Evolutionary conservation across 2,797 vertebrate genomes (phyloP).

Genomic region (Tarsius wallacei): DNA sequence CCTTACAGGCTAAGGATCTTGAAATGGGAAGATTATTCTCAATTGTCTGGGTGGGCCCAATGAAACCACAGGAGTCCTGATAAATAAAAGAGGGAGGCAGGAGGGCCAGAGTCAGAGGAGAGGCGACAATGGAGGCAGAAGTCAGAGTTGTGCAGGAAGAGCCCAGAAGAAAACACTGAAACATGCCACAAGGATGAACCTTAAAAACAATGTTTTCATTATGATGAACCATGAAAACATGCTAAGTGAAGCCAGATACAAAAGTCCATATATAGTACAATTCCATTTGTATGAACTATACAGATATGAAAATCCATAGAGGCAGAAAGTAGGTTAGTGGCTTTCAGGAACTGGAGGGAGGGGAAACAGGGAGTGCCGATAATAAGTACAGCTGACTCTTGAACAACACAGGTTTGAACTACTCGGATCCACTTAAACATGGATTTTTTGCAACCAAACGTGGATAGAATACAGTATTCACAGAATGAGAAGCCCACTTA

Average conservation of each 20-base stretch:
- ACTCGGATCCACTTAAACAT: not conserved
- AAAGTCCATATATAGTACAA: not conserved
- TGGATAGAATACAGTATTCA: not conserved
- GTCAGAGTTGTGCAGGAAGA: not conserved
- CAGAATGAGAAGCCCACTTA: not conserved
- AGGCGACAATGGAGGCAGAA: not conserved
- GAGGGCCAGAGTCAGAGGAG: not conserved
- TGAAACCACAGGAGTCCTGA: no score
- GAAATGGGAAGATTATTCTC: not conserved
- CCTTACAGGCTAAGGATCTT: not conserved
- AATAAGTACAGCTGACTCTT: not conserved
- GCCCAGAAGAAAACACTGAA: not conserved
- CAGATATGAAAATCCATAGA: not conserved
- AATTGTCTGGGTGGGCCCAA: not conserved
- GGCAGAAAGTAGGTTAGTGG: not conserved
- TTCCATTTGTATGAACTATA: not conserved
- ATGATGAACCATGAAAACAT: not conserved
- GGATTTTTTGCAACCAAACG: not conserved
- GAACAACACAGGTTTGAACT: not conserved
- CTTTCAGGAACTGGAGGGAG: not conserved
- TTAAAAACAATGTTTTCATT: not conserved
- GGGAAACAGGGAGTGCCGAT: not conserved
- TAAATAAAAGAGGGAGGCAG: not conserved
- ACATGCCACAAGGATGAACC: not conserved
- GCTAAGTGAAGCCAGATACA: not conserved